These are phyloP conservation scores for Crocidura indochinensis DNA, from an alignment of 2,797 vertebrate species.

Conservation along the genomic window DNA sequence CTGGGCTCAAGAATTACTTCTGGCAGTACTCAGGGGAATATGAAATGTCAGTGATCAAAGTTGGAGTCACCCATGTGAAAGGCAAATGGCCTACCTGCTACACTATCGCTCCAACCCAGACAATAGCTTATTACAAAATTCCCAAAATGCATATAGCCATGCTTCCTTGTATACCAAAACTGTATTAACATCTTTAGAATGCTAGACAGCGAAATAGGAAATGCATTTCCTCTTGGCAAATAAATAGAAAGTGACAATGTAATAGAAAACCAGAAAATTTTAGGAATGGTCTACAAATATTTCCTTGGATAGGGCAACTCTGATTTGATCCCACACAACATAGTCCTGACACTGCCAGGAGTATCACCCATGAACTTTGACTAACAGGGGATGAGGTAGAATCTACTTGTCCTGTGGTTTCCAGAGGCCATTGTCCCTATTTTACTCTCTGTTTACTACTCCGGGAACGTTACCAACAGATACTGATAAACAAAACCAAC, in stretches of 20 bases:
- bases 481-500: neutral
- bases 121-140: slow-evolving; percentile 34
- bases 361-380: slow-evolving; percentile 18
- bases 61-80: no score
- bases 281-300: neutral
- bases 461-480: slow-evolving; percentile 14
- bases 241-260: slow-evolving; percentile 9
- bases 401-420: neutral
- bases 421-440: neutral
- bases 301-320: no score
- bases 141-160: neutral
- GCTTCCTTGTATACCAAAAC: neutral
- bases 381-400: slow-evolving; percentile 21
- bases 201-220: slow-evolving; percentile 9
- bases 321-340: no score
- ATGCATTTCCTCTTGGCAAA: slow-evolving; percentile 39
- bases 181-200: slow-evolving; percentile 25
- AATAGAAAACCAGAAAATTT: slow-evolving; percentile 50
- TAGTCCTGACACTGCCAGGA: no score
- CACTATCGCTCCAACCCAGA: no score
- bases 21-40: no score
- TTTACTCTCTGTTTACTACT: slow-evolving; percentile 44
- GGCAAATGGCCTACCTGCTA: no score
- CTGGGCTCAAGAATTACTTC: no score
- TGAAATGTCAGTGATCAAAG: no score